A percentile compares a stretch with the other conserved stretches of the same genome.
Evolutionary conservation across 1,140 invertebrate species (phyloP).

Genomic region (Microplitis mediator): DNA sequence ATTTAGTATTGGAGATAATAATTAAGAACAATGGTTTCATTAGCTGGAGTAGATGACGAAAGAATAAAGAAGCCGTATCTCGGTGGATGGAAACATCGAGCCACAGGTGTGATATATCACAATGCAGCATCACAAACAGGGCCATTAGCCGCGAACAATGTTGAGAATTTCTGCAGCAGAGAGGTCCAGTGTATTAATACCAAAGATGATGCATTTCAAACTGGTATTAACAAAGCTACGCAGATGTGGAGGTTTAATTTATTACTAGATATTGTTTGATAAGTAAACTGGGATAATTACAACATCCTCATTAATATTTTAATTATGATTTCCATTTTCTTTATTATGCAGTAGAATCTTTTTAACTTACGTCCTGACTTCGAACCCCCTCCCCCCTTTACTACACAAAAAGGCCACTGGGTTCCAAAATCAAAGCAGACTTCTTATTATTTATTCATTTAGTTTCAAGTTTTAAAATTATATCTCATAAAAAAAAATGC

Average conservation of each 20-base stretch:
- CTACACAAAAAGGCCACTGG: no score
- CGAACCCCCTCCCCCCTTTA: no score
- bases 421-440: no score
- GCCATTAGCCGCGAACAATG: constrained; percentile 58
- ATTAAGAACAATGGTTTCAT: constrained; percentile 44
- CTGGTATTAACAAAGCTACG: constrained; percentile 40
- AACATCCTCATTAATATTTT: no score
- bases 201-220: constrained; percentile 54
- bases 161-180: constrained; percentile 59
- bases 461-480: no score
- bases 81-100: constrained; percentile 67
- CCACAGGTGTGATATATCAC: constrained; percentile 66
- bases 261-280: neutral
- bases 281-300: no score
- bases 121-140: constrained; percentile 71
- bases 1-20: neutral
- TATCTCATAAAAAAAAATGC: no score
- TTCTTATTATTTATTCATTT: no score
- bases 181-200: constrained; percentile 67
- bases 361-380: no score
- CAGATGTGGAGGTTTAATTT: constrained; percentile 54
- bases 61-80: constrained; percentile 68
- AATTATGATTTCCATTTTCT: no score
- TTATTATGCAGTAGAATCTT: no score
- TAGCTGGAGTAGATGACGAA: constrained; percentile 65